phyloP scores from a whole-genome alignment of 2,113 vertebrate genomes.

The Agelaius tricolor region DNA sequence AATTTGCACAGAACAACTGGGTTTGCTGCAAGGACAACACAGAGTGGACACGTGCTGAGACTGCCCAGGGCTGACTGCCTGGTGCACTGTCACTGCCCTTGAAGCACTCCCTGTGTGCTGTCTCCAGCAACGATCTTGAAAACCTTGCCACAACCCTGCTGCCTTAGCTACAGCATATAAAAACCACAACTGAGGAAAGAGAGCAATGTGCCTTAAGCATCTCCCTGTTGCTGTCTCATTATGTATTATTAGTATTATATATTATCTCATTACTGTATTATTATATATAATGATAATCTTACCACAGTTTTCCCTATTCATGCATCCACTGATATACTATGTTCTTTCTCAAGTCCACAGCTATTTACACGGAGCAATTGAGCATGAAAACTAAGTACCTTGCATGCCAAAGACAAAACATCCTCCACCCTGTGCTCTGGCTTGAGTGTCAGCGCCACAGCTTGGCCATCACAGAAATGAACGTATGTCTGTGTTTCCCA shows the following conservation, averaged over 20 bases:
- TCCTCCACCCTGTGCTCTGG: constrained; percentile 85
- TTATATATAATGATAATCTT: neutral
- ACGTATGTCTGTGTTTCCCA: constrained; percentile 77
- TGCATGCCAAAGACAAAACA: constrained; percentile 85
- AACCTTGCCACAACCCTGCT: neutral
- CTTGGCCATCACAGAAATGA: constrained; percentile 83
- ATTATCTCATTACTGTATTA: neutral
- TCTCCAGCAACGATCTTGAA: neutral
- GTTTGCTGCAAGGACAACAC: neutral
- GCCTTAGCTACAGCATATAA: neutral
- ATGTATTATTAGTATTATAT: neutral
- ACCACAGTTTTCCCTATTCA: neutral
- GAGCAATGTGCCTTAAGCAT: neutral
- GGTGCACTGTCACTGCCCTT: neutral
- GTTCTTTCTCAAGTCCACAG: neutral
- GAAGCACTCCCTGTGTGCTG: accelerated
- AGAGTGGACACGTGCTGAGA: neutral
- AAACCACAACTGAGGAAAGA: neutral
- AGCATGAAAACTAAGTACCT: constrained; percentile 74
- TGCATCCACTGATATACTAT: neutral
- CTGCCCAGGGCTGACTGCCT: neutral
- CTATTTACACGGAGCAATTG: neutral
- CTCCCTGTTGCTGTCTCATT: neutral
- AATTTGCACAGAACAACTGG: neutral
- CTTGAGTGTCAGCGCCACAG: constrained; percentile 80